These are phyloP conservation scores for Leptobrachium ailaonicum DNA, from an alignment of 2,113 vertebrate genomes.

Conservation along the genomic window DNA sequence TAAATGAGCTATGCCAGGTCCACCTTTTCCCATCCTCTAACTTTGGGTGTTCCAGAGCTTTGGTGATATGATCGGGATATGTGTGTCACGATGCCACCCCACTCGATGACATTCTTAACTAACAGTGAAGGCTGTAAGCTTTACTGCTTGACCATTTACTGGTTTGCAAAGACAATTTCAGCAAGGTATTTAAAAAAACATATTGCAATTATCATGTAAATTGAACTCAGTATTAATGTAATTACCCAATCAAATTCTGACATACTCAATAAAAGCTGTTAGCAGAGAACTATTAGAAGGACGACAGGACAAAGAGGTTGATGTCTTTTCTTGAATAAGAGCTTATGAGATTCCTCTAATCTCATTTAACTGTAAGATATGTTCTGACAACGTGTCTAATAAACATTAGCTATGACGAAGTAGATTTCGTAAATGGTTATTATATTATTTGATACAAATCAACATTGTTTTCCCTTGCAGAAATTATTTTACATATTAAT, in stretches of 20 bases:
- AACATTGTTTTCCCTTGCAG: not conserved
- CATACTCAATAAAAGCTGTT: slow-evolving; percentile 3
- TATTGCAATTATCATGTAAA: slow-evolving; percentile 7
- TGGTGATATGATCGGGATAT: too few species aligned
- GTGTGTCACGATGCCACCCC: too few species aligned
- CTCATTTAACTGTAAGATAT: not conserved
- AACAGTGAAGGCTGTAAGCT: not conserved
- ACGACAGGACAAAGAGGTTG: slow-evolving; percentile 4
- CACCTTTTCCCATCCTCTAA: too few species aligned
- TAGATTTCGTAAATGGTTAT: not conserved
- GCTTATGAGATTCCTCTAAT: not conserved
- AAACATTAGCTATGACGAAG: not conserved
- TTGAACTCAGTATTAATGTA: slow-evolving; percentile 7
- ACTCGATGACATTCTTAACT: too few species aligned
- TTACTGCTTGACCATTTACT: not conserved
- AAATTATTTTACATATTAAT: not conserved
- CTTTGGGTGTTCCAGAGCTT: too few species aligned
- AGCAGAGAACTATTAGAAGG: slow-evolving; percentile 2
- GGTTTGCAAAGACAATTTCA: not conserved
- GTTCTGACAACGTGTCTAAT: not conserved
- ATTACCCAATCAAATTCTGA: slow-evolving; percentile 10
- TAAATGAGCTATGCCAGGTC: too few species aligned
- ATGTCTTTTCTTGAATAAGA: not conserved
- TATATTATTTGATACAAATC: not conserved
- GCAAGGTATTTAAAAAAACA: not conserved